Evolutionary conservation across 2,797 vertebrate species (phyloP), one percentile per base, ranked within the genome.

Genomic region (Acrossocheilus fasciatus): DNA sequence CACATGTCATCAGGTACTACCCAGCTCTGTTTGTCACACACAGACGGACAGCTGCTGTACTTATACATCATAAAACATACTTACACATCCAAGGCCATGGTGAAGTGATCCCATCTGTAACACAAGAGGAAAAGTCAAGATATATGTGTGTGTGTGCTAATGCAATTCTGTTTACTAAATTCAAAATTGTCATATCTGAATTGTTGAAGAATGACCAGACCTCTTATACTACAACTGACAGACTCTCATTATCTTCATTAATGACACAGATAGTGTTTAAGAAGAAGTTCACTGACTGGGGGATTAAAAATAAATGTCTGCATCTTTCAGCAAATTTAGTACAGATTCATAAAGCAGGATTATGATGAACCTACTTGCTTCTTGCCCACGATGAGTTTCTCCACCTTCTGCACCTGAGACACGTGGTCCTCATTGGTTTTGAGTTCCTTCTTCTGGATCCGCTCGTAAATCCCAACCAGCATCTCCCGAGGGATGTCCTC

Each of bases 371-470:
- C 92, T 93, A 99, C 98, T 18, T 98, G 98, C 91, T 99, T 99
- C 94, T 99, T 99, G 43, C 98, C 98, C 81, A 99, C 98, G 1
- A 99, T 99, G 91, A 99, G 97, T 90, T 99, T 99, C 92, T 99
- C 98, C 82, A 99, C 98, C 94, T 99, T 99, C 94, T 99, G 98
- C 90, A 99, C 98, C 90, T 99, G 98, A 0, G 98, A 99, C 75
- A 99, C 97, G 0, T 99, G 98, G 92, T 99, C 98, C 90, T 99
- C 98, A 0, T 97, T 99, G 50, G 98, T 99, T 92, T 99, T 99
- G 69, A 99, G 96, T 91, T 99, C 98, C 43, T 97, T 96, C 90
- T 98, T 98, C 34, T 96, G 97, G 92, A 99, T 99, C 84, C 98
- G 96, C 91, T 99, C 98, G 0, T 99, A 99, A 93, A 99, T 99